Base-by-base conservation (phyloP, 2,888 invertebrate species). In the Sisyra terminalis region DNA sequence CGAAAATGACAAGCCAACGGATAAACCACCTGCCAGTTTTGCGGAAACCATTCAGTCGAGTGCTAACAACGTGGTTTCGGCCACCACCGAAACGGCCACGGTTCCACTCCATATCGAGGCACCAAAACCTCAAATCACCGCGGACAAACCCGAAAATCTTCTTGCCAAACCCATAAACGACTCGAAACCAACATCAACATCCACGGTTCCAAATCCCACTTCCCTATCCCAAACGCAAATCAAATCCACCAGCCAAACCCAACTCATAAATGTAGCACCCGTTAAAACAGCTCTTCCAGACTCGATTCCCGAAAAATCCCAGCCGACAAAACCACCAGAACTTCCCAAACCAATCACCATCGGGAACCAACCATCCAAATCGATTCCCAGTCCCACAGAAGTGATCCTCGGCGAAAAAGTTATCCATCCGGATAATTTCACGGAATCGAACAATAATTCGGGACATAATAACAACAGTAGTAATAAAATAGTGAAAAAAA, bases 21-120 rank as follows among this genome's bases (percentile, higher is more conserved):
- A 9, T 15, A 42, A 43, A 29, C 31, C 34, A 24, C 37, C 37
- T 37, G 29, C 16, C 32, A 24, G 11, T 40, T 43, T 35, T 6
- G 35, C 35, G 13, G 5, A 35, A 35, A 35, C 14, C 9, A 15
- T 24, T 54, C 57, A 6, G 51, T 58, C 3, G 55, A 56, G 9
- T 31, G 34, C 32, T 10, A 35, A 41, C 24, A 34, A 41, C 24
- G 60, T 62, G 3, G 60, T 63, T 3, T 57, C 63, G 7, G 59
- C 56, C 42, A 63, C 63, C 10, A 60, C 63, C 3, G 53, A 53
- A 15, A 60, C 64, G 5, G 60, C 58, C 3, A 59, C 61, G 2
- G 55, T 61, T 50, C 63, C 64, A 1, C 46, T 63, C 40, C 59
- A 61, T 45, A 61, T 63, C 29, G 60, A 63, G 29, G 54, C 60